phyloP scores from a whole-genome alignment of 2,797 vertebrate species.

The Syngnathus rostellatus region DNA sequence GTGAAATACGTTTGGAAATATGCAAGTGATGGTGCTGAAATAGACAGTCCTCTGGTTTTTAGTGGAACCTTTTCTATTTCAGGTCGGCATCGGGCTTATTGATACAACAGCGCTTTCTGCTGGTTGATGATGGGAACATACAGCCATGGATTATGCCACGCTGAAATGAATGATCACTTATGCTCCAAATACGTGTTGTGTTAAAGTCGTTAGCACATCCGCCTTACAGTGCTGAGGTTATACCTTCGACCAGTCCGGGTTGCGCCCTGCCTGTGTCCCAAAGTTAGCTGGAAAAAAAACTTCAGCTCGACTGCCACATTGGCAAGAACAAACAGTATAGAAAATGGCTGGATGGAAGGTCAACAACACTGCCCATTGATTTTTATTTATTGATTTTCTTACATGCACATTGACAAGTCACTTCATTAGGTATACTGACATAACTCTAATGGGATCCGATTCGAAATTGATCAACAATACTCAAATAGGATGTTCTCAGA shows the following conservation, averaged over 20 bases:
- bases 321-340: not conserved
- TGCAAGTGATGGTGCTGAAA: slow-evolving; percentile 13
- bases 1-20: not conserved
- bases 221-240: too few species aligned
- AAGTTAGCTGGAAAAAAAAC: too few species aligned
- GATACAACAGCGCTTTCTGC: not conserved
- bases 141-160: not conserved
- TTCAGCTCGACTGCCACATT: too few species aligned
- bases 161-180: too few species aligned
- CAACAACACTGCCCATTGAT: not conserved
- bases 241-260: too few species aligned
- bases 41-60: slow-evolving; percentile 31
- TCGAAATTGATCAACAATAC: not conserved
- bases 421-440: not conserved
- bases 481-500: not conserved
- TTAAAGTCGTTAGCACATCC: not conserved
- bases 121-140: not conserved
- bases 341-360: not conserved
- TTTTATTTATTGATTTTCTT: not conserved
- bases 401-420: not conserved
- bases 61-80: slow-evolving; percentile 4
- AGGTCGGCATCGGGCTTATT: not conserved
- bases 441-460: not conserved
- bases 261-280: too few species aligned
- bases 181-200: not conserved